Evolutionary conservation across 2,888 invertebrate genomes (phyloP).

Genomic region (Lysandra coridon): DNA sequence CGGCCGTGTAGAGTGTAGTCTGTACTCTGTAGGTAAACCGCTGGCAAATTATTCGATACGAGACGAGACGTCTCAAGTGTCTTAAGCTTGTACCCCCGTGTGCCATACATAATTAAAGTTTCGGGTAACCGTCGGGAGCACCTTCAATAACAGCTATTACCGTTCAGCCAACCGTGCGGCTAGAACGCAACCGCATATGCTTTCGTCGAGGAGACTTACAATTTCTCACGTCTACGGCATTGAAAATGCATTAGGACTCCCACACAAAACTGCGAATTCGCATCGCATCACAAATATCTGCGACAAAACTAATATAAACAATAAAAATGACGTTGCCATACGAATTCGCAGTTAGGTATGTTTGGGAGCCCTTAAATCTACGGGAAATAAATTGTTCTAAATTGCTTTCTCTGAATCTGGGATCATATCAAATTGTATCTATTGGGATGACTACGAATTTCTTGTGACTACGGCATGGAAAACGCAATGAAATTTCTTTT

Average conservation of each 20-base stretch:
- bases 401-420: too few relatives aligned
- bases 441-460: too few relatives aligned
- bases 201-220: not conserved
- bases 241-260: not conserved
- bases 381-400: too few relatives aligned
- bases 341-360: too few relatives aligned
- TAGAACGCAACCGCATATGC: not conserved
- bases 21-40: slow-evolving; percentile 39
- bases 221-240: not conserved
- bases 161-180: not conserved
- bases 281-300: too few relatives aligned
- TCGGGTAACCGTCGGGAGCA: slow-evolving; percentile 45
- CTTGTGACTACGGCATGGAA: too few relatives aligned
- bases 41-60: slow-evolving; percentile 49
- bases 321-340: too few relatives aligned
- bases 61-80: slow-evolving; percentile 77
- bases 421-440: too few relatives aligned
- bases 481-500: too few relatives aligned
- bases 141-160: slow-evolving; percentile 15
- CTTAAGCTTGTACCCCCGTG: slow-evolving; percentile 52
- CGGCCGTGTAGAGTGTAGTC: not conserved
- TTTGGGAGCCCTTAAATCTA: too few relatives aligned
- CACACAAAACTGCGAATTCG: too few relatives aligned
- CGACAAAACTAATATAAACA: too few relatives aligned
- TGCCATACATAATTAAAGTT: slow-evolving; percentile 61